A percentile compares a stretch with the other conserved stretches of the same genome.
phyloP scores from a whole-genome alignment of 2,888 invertebrate species.

The Chaitophorus viminalis region DNA sequence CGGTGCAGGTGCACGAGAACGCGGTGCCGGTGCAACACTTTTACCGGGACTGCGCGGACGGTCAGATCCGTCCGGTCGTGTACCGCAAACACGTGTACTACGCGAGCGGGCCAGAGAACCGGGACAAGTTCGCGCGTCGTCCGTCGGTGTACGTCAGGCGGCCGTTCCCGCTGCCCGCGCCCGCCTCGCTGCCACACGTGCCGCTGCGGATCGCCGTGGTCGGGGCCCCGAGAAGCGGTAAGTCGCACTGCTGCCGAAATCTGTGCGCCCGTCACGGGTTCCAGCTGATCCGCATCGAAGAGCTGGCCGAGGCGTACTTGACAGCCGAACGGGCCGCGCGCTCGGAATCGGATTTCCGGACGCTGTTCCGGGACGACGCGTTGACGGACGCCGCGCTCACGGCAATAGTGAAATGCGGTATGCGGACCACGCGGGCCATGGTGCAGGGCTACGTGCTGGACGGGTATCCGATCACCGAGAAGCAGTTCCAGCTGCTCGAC shows the following conservation, averaged over 20 bases:
- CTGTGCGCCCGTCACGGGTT: conserved; percentile 19
- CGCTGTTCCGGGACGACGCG: not conserved
- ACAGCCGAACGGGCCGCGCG: too few species aligned
- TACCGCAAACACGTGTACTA: conserved; percentile 1
- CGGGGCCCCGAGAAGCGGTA: conserved; percentile 9
- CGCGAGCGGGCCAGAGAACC: not conserved
- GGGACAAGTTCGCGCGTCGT: not conserved
- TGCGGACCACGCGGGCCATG: not conserved
- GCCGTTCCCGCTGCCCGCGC: too few species aligned
- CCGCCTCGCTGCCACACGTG: not conserved
- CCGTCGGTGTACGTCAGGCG: not conserved
- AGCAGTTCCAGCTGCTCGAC: conserved; percentile 28
- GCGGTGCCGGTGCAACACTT: not conserved
- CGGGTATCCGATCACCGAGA: conserved; percentile 26
- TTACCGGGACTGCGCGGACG: not conserved
- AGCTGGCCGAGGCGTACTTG: not conserved
- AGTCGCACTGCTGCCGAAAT: not conserved
- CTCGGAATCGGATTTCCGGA: too few species aligned
- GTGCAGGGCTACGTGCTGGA: conserved; percentile 30
- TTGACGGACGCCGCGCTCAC: not conserved
- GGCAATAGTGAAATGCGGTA: not conserved
- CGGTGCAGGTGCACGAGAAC: not conserved
- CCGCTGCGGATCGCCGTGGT: conserved; percentile 13
- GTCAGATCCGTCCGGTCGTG: not conserved
- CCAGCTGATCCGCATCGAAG: conserved; percentile 22